phyloP scores from a whole-genome alignment of 2,888 invertebrate genomes.

The Agriopis marginaria region DNA sequence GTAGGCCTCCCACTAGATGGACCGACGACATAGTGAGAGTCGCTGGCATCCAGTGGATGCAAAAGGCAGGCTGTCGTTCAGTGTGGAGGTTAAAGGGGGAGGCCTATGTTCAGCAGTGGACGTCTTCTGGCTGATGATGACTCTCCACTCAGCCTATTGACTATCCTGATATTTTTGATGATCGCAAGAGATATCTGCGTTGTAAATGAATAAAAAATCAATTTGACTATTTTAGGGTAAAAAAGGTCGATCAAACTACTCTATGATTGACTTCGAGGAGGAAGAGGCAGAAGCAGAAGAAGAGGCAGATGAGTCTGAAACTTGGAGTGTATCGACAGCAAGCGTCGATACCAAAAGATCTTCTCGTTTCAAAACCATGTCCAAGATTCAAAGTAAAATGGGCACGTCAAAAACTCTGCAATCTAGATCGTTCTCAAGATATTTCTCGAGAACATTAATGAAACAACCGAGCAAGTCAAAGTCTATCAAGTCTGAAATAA shows the following conservation, averaged over 20 bases:
- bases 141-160: background rate
- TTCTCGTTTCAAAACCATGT: slow-evolving; percentile 50
- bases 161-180: too few species aligned
- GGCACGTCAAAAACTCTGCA: slow-evolving; percentile 42
- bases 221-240: background rate
- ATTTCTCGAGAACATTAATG: slow-evolving; percentile 55
- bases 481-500: slow-evolving; percentile 39
- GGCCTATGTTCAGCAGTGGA: too few species aligned
- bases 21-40: too few species aligned
- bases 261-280: slow-evolving; percentile 57
- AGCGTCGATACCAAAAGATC: slow-evolving; percentile 45
- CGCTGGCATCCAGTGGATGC: too few species aligned
- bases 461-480: slow-evolving; percentile 48
- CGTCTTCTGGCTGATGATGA: too few species aligned
- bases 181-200: too few species aligned
- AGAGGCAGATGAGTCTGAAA: slow-evolving; percentile 61
- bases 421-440: slow-evolving; percentile 60
- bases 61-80: too few species aligned
- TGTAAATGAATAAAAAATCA: background rate
- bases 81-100: too few species aligned
- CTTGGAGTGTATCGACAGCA: slow-evolving; percentile 60
- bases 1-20: too few species aligned
- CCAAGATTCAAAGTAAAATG: slow-evolving; percentile 43
- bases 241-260: slow-evolving; percentile 17
- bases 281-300: slow-evolving; percentile 50